Conservation (phyloP, 2,888 invertebrate genomes). For the Apantesis nais region DNA sequence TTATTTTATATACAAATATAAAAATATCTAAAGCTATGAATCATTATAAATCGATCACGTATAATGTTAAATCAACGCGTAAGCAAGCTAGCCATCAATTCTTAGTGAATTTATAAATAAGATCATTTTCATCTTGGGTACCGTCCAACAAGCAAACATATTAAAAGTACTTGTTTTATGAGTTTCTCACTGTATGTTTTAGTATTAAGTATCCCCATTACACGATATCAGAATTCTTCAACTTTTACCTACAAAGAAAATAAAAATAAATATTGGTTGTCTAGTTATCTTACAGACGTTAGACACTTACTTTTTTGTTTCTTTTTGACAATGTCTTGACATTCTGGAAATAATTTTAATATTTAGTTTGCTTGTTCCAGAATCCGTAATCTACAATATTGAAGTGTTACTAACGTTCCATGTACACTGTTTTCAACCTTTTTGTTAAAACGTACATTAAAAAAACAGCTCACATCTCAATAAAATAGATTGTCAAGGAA, state of each 20-base stretch:
- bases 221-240: neutral
- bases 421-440: neutral
- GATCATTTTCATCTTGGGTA: conserved; percentile 32
- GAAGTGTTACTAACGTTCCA: neutral
- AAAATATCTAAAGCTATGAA: conserved; percentile 24
- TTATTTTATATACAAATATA: conserved; percentile 15
- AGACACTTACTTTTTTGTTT: neutral
- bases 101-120: conserved; percentile 23
- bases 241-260: too few relatives aligned
- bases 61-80: conserved; percentile 22
- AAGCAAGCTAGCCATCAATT: conserved; percentile 26
- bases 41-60: too few relatives aligned
- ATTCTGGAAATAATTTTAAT: too few relatives aligned
- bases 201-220: conserved; percentile 9
- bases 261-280: too few relatives aligned
- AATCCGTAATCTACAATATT: too few relatives aligned
- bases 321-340: neutral
- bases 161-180: conserved; percentile 34
- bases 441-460: conserved; percentile 1
- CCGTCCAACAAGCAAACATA: conserved; percentile 33
- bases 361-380: too few relatives aligned
- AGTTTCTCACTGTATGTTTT: conserved; percentile 21
- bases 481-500: too few relatives aligned
- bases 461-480: too few relatives aligned
- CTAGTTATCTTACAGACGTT: too few relatives aligned